These are phyloP conservation scores for Oryzias sinensis DNA, from an alignment of 2,797 vertebrate genomes.

Conservation along the genomic window DNA sequence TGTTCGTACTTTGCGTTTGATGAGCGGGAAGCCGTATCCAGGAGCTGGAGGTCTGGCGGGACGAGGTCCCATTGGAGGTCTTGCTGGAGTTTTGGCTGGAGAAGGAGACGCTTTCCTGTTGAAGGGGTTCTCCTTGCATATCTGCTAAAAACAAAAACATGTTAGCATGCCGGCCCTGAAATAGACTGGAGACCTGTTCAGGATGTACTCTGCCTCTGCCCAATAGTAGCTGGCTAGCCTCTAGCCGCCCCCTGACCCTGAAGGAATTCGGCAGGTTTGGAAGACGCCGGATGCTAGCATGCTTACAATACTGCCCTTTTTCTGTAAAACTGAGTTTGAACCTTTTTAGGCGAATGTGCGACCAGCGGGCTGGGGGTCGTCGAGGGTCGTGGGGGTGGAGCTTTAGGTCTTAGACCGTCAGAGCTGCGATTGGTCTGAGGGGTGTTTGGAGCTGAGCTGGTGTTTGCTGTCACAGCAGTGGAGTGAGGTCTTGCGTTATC, in stretches of 20 bases:
- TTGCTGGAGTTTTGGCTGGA: constrained; percentile 69
- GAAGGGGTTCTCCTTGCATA: constrained; percentile 98
- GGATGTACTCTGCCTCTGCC: too few relatives aligned
- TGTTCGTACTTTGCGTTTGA: constrained; percentile 91
- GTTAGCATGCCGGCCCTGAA: too few relatives aligned
- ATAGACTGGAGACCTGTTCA: too few relatives aligned
- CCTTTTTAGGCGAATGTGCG: constrained; percentile 66
- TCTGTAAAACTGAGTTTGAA: constrained; percentile 12
- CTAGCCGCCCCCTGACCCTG: too few relatives aligned
- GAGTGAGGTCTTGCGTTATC: constrained; percentile 43
- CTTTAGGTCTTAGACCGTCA: constrained; percentile 60
- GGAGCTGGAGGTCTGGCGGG: constrained; percentile 93
- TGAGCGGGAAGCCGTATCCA: constrained; percentile 94
- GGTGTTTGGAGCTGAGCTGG: constrained; percentile 80
- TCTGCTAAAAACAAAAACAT: constrained; percentile 74
- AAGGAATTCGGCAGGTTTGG: too few relatives aligned
- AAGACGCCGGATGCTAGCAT: too few relatives aligned
- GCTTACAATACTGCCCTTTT: neutral
- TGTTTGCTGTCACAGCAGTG: constrained; percentile 52
- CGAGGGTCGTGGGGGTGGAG: constrained; percentile 56
- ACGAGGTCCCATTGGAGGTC: constrained; percentile 83
- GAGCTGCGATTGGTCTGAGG: constrained; percentile 81
- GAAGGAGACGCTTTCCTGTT: constrained; percentile 90
- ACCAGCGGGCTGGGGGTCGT: constrained; percentile 65
- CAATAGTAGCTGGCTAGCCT: too few relatives aligned